These are phyloP conservation scores for Enteromius argenteus DNA, from an alignment of 2,797 vertebrate species.

Conservation along the genomic window DNA sequence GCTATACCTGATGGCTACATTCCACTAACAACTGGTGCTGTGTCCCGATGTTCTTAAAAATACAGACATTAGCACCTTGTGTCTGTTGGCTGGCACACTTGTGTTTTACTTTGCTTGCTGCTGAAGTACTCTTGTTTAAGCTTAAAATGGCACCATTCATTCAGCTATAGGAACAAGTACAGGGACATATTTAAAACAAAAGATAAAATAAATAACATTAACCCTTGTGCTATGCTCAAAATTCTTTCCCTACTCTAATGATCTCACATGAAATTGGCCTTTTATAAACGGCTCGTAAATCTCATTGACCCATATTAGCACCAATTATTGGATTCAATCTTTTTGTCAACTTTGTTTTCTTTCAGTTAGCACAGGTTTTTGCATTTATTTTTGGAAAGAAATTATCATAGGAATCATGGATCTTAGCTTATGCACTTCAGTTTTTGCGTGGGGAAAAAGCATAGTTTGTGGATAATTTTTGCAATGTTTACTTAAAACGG, in stretches of 20 bases:
- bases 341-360: neutral
- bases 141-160: neutral
- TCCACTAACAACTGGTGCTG: constrained; percentile 18
- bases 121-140: neutral
- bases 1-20: constrained; percentile 32
- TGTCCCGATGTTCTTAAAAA: constrained; percentile 19
- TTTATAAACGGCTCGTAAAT: neutral
- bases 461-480: neutral
- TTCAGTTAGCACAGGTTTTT: neutral
- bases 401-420: neutral
- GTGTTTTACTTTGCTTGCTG: constrained; percentile 26
- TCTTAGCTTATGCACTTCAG: neutral
- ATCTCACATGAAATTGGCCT: neutral
- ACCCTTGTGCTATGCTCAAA: neutral
- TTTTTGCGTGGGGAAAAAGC: neutral
- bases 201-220: neutral
- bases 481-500: neutral
- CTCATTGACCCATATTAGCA: neutral
- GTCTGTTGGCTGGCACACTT: constrained; percentile 13
- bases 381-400: neutral
- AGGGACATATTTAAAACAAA: neutral
- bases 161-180: neutral
- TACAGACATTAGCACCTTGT: constrained; percentile 15
- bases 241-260: neutral
- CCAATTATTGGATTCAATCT: neutral